phyloP scores from a whole-genome alignment of 1,140 invertebrate genomes.

The Zaprionus taronus region DNA sequence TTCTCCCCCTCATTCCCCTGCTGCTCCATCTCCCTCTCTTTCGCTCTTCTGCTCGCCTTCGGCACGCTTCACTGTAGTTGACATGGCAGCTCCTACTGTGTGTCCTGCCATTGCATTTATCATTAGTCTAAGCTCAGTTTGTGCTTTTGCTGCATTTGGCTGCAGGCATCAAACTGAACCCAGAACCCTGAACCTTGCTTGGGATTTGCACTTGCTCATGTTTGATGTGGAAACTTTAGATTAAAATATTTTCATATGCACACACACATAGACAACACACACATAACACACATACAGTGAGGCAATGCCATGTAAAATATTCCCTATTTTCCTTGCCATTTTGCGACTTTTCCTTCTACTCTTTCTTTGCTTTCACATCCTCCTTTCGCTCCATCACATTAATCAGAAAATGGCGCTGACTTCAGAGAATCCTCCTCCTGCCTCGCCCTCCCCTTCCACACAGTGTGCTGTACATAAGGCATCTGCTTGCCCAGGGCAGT shows the following conservation, averaged over 20 bases:
- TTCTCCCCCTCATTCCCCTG: neutral
- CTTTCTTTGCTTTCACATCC: neutral
- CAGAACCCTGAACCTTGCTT: slow-evolving; percentile 12
- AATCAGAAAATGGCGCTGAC: slow-evolving; percentile 40
- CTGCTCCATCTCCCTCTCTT: neutral
- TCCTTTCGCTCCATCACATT: slow-evolving; percentile 14
- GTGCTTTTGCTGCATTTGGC: slow-evolving; percentile 57
- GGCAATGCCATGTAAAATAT: slow-evolving; percentile 8
- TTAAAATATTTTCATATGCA: slow-evolving; percentile 79
- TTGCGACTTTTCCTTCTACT: neutral
- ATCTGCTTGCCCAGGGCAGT: neutral
- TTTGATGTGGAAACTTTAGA: slow-evolving; percentile 82
- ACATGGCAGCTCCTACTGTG: slow-evolving; percentile 5
- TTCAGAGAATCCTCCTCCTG: slow-evolving; percentile 4
- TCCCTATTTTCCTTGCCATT: neutral
- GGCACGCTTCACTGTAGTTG: slow-evolving; percentile 1
- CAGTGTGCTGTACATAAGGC: neutral
- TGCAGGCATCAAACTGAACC: slow-evolving; percentile 3
- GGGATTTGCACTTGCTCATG: slow-evolving; percentile 73
- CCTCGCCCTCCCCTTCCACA: neutral
- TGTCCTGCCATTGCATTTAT: slow-evolving; percentile 67
- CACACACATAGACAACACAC: slow-evolving; percentile 20
- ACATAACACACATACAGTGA: neutral
- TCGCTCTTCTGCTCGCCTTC: neutral
- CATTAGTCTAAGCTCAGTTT: slow-evolving; percentile 73